Base-by-base conservation (phyloP, 2,113 vertebrate genomes). In the Oriolus oriolus region DNA sequence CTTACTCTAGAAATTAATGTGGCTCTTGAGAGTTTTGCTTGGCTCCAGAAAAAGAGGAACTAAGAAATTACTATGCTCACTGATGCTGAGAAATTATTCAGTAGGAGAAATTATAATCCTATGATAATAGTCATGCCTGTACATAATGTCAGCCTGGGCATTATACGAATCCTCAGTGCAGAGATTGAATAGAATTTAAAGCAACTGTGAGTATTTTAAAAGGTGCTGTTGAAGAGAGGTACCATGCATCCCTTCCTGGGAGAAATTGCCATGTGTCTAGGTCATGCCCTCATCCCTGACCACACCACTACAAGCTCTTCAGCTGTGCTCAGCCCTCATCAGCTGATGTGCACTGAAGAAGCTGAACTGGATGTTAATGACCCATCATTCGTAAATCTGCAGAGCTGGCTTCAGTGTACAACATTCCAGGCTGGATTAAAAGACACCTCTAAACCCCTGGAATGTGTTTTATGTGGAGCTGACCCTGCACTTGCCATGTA, bases 71-170 rank as follows among this genome's bases (percentile, higher is more conserved):
- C 6, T 54, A 10, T 15, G 42, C 7, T 75, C 14, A 70, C 7
- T 7, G 1, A 41, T 26, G 11, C 5, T 63, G 21, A 56, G 56
- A 80, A 89, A 84, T 35, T 65, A 17, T 26, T 37, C 9, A 28
- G 30, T 14, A 77, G 26, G 12, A 84, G 45, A 79, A 90, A 76
- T 28, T 49, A 53, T 37, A 61, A 31, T 35, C 10, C n/a, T 35
- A 22, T 37, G 10, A 17, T 31, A 70, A 77, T 10, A 69, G 8
- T 31, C 35, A 33, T 37, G 33, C 27, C 35, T 68, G 30, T 21
- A 63, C 18, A 26, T 21, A 70, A 10, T 13, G 47, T 42, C 53
- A 77, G 30, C 11, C 31, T 64, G 24, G 33, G 20, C 0, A 0
- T 76, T 60, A 37, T 3, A 30, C 4, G 27, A 19, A 37, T 81